phyloP scores from a whole-genome alignment of 2,888 invertebrate genomes.

The Clivina fossor region DNA sequence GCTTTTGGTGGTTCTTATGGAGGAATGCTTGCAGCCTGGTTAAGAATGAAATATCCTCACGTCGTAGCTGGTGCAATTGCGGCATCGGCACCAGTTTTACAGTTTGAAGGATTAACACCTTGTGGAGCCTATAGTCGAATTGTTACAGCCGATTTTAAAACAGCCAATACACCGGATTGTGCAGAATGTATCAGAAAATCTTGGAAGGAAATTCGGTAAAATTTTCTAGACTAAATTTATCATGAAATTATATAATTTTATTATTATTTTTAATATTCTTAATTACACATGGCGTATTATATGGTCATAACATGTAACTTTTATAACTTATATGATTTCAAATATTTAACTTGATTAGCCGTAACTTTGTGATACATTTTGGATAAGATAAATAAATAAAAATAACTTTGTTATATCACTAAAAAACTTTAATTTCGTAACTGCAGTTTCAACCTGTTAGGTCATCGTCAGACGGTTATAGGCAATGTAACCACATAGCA shows the following conservation, averaged over 20 bases:
- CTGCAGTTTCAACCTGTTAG: too few species aligned
- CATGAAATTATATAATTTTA: constrained; percentile 6
- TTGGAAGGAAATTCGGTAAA: constrained; percentile 71
- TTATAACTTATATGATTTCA: neutral
- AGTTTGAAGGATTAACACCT: constrained; percentile 76
- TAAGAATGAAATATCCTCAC: constrained; percentile 94
- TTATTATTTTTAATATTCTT: too few species aligned
- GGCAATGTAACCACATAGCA: too few species aligned
- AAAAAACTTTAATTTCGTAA: too few species aligned
- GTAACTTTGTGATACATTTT: too few species aligned
- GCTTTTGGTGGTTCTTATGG: constrained; percentile 91
- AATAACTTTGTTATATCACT: too few species aligned
- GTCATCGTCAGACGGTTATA: too few species aligned
- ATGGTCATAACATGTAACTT: too few species aligned
- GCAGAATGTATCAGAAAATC: constrained; percentile 68
- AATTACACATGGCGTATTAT: too few species aligned
- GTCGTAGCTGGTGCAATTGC: constrained; percentile 86
- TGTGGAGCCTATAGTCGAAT: constrained; percentile 78
- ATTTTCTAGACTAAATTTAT: constrained; percentile 3
- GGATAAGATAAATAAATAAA: too few species aligned
- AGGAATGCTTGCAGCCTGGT: constrained; percentile 96
- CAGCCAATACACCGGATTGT: constrained; percentile 54
- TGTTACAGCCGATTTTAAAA: constrained; percentile 57
- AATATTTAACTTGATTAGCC: too few species aligned
- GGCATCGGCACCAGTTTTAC: constrained; percentile 88